phyloP scores from a whole-genome alignment of 2,888 invertebrate species.

The Oxycera nigricornis region DNA sequence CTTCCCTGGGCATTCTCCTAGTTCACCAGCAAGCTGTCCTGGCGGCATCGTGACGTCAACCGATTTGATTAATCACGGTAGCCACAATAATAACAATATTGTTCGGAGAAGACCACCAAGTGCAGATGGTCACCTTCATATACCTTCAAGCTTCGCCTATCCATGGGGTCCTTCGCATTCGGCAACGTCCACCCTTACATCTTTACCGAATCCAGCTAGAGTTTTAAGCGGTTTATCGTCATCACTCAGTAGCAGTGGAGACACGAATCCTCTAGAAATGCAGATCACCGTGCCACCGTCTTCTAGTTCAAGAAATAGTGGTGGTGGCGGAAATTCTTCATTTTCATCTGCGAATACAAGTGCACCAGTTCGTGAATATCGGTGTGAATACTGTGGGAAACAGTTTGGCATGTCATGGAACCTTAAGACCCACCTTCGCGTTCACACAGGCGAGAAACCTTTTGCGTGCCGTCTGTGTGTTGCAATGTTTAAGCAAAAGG shows the following conservation, averaged over 20 bases:
- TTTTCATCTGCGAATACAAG: constrained; percentile 52
- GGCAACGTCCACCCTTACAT: constrained; percentile 51
- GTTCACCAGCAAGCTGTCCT: constrained; percentile 54
- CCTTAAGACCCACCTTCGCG: constrained; percentile 85
- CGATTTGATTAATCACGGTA: constrained; percentile 53
- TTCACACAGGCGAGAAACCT: constrained; percentile 88
- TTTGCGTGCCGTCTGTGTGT: constrained; percentile 89
- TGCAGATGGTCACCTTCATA: constrained; percentile 66
- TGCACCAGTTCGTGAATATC: constrained; percentile 80
- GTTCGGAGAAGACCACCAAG: constrained; percentile 68
- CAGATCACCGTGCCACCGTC: constrained; percentile 46
- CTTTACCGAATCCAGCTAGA: constrained; percentile 30
- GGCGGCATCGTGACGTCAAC: constrained; percentile 53
- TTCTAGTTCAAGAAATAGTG: constrained; percentile 38
- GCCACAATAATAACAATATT: constrained; percentile 50
- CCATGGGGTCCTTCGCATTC: constrained; percentile 58
- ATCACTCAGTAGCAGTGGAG: constrained; percentile 47
- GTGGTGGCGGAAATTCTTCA: constrained; percentile 48
- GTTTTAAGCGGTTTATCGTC: constrained; percentile 44
- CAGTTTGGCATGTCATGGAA: constrained; percentile 95
- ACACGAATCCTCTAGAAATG: constrained; percentile 47
- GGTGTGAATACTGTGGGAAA: constrained; percentile 88
- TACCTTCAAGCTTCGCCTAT: constrained; percentile 64
- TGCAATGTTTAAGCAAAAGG: constrained; percentile 92
- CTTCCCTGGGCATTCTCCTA: constrained; percentile 56